Evolutionary conservation across 2,113 vertebrate species (phyloP).

Genomic region (Pseudopipra pipra): DNA sequence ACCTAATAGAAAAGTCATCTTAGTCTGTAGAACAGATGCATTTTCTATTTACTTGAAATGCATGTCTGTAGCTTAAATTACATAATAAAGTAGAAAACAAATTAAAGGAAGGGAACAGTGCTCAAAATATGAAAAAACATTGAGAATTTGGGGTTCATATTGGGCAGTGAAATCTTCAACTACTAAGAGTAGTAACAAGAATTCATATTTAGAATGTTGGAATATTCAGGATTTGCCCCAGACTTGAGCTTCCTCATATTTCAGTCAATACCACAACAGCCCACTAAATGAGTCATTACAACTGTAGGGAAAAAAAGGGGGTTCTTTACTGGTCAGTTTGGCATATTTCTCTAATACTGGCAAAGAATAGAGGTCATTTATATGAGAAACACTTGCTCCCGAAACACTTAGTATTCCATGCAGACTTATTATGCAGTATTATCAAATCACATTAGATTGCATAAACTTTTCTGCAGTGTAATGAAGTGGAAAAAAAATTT

Average conservation of each 20-base stretch:
- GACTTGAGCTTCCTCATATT: neutral
- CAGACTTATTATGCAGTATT: neutral
- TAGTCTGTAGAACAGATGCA: neutral
- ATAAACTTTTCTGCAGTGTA: constrained; percentile 31
- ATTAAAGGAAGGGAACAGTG: neutral
- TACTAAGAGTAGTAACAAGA: neutral
- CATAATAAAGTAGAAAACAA: neutral
- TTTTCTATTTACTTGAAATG: neutral
- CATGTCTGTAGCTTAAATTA: neutral
- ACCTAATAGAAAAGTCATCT: neutral
- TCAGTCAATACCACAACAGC: neutral
- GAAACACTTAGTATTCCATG: neutral
- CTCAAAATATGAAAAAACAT: neutral
- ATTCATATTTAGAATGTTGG: neutral
- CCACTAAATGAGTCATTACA: neutral
- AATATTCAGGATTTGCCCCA: neutral
- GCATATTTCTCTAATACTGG: neutral
- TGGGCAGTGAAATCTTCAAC: neutral
- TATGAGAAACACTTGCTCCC: neutral
- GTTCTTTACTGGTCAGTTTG: neutral
- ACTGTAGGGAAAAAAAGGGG: accelerated
- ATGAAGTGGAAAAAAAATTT: neutral
- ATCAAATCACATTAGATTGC: constrained; percentile 12
- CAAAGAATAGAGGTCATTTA: neutral
- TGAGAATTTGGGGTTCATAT: neutral